A percentile compares a stretch with the other conserved stretches of the same genome.
phyloP scores from a whole-genome alignment of 2,888 invertebrate genomes.

The Pterostichus niger region DNA sequence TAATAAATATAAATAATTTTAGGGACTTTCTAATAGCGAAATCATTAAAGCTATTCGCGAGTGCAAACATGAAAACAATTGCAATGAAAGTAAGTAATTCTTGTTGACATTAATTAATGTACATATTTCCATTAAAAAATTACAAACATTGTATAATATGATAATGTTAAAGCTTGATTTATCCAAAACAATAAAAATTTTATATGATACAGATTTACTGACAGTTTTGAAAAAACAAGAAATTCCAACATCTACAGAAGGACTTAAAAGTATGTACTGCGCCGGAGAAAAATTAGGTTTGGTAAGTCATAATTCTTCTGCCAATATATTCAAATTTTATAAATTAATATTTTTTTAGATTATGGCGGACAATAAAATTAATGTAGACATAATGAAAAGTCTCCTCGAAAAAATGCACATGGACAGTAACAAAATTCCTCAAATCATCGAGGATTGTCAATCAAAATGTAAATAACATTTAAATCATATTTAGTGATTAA shows the following conservation, averaged over 20 bases:
- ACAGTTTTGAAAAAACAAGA: not conserved
- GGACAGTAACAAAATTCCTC: not conserved
- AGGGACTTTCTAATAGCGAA: not conserved
- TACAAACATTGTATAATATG: too few relatives aligned
- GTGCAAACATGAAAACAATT: conserved; percentile 10
- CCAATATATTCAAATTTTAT: too few relatives aligned
- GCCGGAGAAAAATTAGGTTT: not conserved
- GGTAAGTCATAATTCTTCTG: not conserved
- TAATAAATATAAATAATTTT: not conserved
- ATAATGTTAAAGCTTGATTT: too few relatives aligned
- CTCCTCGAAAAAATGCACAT: not conserved
- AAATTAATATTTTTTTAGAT: not conserved
- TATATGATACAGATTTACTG: too few relatives aligned
- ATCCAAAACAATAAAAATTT: not conserved
- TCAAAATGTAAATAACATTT: not conserved
- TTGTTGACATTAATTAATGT: not conserved
- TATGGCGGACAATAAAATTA: not conserved
- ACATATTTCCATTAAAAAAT: too few relatives aligned
- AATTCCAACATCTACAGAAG: not conserved
- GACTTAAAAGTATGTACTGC: not conserved
- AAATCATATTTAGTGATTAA: too few relatives aligned
- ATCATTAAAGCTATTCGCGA: not conserved
- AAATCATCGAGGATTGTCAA: not conserved
- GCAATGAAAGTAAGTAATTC: conserved; percentile 21
- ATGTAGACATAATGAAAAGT: not conserved